A percentile compares a stretch with the other conserved stretches of the same genome.
phyloP scores from a whole-genome alignment of 2,113 vertebrate genomes.

The Chaetorhynchus papuensis region DNA sequence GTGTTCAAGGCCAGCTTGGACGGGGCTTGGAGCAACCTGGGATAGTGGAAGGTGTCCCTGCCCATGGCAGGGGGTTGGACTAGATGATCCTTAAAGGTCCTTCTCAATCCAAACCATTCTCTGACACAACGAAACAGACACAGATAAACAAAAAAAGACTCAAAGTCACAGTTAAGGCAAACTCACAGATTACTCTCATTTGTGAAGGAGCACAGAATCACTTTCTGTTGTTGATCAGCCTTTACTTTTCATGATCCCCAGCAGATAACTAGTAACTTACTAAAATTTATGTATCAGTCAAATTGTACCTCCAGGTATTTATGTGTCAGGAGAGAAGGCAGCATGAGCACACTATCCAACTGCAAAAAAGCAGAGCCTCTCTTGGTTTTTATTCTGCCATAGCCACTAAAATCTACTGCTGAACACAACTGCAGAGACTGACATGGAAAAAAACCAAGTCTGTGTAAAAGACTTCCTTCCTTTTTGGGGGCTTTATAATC shows the following conservation, averaged over 20 bases:
- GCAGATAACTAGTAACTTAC: background rate
- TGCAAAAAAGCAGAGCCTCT: background rate
- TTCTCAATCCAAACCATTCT: background rate
- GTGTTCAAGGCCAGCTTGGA: background rate
- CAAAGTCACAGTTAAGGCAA: background rate
- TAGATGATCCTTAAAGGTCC: background rate
- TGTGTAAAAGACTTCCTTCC: background rate
- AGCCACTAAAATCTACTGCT: background rate
- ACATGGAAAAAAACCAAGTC: background rate
- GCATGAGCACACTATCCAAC: accelerated
- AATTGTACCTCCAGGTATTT: background rate
- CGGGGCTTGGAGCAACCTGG: background rate
- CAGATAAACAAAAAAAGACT: background rate
- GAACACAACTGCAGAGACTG: background rate
- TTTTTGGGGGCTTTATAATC: background rate
- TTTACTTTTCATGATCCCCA: background rate
- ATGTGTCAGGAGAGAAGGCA: background rate
- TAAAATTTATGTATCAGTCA: background rate
- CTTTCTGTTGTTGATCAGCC: accelerated
- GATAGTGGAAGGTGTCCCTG: background rate
- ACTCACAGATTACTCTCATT: background rate
- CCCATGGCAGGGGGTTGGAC: accelerated
- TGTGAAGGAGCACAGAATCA: background rate
- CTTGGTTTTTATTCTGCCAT: background rate
- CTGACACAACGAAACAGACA: background rate